Conservation (phyloP, 2,113 vertebrate genomes). For the Trachemys scripta region DNA sequence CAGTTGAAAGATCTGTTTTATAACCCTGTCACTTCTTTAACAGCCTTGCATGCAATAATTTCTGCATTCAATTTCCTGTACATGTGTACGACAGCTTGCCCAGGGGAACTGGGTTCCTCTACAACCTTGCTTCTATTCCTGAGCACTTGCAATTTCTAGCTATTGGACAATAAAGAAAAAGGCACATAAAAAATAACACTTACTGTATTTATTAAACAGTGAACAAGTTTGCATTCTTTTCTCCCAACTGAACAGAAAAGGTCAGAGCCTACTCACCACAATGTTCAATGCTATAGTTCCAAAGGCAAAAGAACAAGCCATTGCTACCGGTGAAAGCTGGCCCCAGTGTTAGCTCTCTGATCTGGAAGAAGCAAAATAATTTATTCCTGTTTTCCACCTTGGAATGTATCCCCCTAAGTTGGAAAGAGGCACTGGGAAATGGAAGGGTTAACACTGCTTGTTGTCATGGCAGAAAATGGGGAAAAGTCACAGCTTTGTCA, state of each 20-base stretch:
- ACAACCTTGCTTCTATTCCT: slow-evolving; percentile 24
- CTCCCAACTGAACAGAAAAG: not conserved
- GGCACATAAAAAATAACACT: not conserved
- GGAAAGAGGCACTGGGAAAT: not conserved
- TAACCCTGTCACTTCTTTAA: slow-evolving; percentile 74
- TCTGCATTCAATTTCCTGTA: slow-evolving; percentile 80
- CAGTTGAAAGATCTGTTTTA: slow-evolving; percentile 78
- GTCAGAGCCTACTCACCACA: not conserved
- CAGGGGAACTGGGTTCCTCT: slow-evolving; percentile 49
- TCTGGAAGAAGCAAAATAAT: fast-evolving
- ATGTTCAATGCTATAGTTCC: not conserved
- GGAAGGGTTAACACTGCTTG: not conserved
- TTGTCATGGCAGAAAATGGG: not conserved
- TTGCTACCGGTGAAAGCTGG: not conserved
- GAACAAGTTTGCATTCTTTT: slow-evolving; percentile 12
- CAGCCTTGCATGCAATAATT: slow-evolving; percentile 65
- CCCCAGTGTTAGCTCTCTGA: fast-evolving
- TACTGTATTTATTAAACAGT: slow-evolving; percentile 35
- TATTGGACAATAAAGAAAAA: not conserved
- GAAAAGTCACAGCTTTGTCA: not conserved
- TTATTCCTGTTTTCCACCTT: not conserved
- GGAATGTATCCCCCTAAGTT: not conserved
- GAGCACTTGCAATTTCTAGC: slow-evolving; percentile 27
- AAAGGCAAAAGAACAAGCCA: not conserved
- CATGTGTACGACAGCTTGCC: slow-evolving; percentile 65